These are phyloP conservation scores for Platycercus adscitus DNA, from an alignment of 2,113 vertebrate genomes.

Conservation along the genomic window DNA sequence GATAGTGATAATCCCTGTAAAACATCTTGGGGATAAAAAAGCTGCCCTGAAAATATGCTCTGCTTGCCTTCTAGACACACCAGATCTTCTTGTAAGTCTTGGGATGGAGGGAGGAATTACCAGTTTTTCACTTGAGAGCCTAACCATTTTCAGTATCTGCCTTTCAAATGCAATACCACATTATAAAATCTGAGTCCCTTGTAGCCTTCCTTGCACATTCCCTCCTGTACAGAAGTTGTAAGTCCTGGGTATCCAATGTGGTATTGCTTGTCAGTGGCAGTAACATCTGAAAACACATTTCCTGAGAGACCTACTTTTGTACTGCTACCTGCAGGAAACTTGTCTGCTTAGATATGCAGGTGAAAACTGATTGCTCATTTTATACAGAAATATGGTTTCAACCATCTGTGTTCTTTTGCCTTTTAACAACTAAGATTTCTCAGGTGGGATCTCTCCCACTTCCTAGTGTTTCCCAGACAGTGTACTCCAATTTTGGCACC, in stretches of 20 bases:
- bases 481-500: neutral
- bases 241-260: neutral
- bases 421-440: neutral
- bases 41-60: neutral
- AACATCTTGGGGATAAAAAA: neutral
- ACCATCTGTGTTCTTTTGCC: constrained; percentile 1
- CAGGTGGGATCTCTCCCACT: neutral
- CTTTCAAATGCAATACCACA: neutral
- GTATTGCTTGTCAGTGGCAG: neutral
- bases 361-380: neutral
- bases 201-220: neutral
- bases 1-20: neutral
- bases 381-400: neutral
- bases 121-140: neutral
- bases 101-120: neutral
- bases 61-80: neutral
- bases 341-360: neutral
- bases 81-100: neutral
- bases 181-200: neutral
- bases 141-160: neutral
- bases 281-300: neutral
- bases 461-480: neutral
- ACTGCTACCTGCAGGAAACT: neutral
- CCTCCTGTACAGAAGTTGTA: too few relatives aligned
- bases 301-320: neutral